A percentile compares a stretch with the other conserved stretches of the same genome.
Evolutionary conservation across 1,140 invertebrate genomes (phyloP).

Genomic region (Ceratosolen fusciceps): DNA sequence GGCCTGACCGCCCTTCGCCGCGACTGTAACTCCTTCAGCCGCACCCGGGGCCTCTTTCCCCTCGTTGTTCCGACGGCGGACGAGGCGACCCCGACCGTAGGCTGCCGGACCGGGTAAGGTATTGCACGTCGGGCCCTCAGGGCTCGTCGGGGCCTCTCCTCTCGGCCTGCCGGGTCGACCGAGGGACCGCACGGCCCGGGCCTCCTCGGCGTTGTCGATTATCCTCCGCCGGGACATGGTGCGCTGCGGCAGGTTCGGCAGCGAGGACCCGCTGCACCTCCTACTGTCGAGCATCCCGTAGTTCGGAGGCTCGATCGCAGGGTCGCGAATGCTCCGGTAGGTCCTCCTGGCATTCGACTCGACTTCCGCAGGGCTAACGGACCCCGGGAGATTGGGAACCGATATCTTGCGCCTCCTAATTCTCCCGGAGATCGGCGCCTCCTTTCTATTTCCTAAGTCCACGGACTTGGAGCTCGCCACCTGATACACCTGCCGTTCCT

Average conservation of each 20-base stretch:
- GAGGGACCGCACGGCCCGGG: conserved; percentile 50
- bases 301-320: conserved; percentile 53
- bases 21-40: too few species aligned
- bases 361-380: too few species aligned
- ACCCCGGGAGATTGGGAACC: conserved; percentile 49
- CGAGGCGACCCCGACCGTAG: conserved; percentile 23
- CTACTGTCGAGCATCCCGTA: conserved; percentile 25
- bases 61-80: neutral
- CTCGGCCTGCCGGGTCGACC: too few species aligned
- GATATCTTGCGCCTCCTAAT: conserved; percentile 66
- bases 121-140: too few species aligned
- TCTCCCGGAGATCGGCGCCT: conserved; percentile 64
- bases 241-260: conserved; percentile 47
- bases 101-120: too few species aligned
- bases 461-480: too few species aligned
- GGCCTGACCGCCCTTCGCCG: too few species aligned
- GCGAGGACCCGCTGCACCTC: neutral
- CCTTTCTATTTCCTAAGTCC: conserved; percentile 54
- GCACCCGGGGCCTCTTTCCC: conserved; percentile 8
- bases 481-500: neutral
- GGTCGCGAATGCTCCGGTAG: conserved; percentile 56
- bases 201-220: conserved; percentile 59
- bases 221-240: conserved; percentile 65
- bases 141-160: too few species aligned
- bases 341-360: conserved; percentile 47